These are phyloP conservation scores for Sisyra terminalis DNA, from an alignment of 2,888 invertebrate genomes.

Conservation along the genomic window DNA sequence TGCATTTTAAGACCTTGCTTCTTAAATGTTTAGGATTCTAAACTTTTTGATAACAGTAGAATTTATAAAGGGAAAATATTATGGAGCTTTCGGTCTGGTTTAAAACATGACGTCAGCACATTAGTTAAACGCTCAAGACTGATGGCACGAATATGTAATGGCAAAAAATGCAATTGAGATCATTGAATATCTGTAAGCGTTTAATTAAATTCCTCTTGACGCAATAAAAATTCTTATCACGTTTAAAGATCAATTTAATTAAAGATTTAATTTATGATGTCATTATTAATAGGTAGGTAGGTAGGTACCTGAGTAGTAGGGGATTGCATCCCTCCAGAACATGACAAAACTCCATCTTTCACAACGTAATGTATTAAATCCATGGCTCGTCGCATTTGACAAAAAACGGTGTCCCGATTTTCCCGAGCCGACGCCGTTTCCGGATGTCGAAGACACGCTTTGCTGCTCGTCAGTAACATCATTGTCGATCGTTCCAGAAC, in stretches of 20 bases:
- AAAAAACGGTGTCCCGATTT: conserved; percentile 95
- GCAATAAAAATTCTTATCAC: neutral
- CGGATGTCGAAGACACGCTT: conserved; percentile 89
- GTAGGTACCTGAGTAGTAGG: conserved; percentile 25
- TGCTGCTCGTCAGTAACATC: conserved; percentile 92
- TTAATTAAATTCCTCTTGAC: neutral
- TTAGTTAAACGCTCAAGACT: too few relatives aligned
- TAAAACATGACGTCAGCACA: too few relatives aligned
- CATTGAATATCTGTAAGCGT: too few relatives aligned
- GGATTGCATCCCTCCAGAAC: conserved; percentile 25
- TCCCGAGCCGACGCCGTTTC: conserved; percentile 85
- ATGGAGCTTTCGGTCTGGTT: too few relatives aligned
- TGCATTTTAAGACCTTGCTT: too few relatives aligned
- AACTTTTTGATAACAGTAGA: too few relatives aligned
- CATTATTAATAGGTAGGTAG: conserved; percentile 2
- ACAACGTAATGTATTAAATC: conserved; percentile 95
- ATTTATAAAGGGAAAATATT: too few relatives aligned
- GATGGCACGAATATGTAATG: too few relatives aligned
- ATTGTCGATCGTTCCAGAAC: conserved; percentile 92
- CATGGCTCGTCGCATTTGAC: conserved; percentile 93
- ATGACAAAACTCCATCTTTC: conserved; percentile 78
- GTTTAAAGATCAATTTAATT: conserved; percentile 10
- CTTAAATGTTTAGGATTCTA: too few relatives aligned
- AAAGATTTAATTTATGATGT: neutral
- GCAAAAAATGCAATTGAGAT: too few relatives aligned